phyloP scores from a whole-genome alignment of 1,140 invertebrate species.

The Ceratina japonica region DNA sequence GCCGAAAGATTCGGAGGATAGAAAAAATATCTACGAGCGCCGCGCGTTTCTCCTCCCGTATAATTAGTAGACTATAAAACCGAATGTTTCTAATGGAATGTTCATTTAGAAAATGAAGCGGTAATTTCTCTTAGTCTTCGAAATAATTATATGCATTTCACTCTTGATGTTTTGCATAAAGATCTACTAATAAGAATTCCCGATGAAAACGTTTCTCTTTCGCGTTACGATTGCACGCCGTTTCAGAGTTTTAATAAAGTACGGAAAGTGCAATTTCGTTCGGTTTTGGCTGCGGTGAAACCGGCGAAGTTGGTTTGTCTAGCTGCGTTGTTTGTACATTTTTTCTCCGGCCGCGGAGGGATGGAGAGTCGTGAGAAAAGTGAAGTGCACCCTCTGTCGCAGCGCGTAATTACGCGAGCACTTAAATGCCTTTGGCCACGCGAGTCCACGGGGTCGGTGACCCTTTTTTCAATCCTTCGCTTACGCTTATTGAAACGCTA shows the following conservation, averaged over 20 bases:
- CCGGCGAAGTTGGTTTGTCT: no score
- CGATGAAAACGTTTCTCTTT: neutral
- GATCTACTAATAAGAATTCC: neutral
- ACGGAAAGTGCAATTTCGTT: neutral
- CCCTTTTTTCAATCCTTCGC: conserved; percentile 3
- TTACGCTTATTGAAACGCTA: conserved; percentile 28
- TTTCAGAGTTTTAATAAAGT: no score
- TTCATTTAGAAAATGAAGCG: neutral
- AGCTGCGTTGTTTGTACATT: no score
- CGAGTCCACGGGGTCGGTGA: conserved; percentile 46
- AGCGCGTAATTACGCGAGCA: conserved; percentile 55
- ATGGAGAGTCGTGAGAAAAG: conserved; percentile 56
- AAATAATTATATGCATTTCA: no score
- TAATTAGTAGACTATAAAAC: no score
- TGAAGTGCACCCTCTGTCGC: conserved; percentile 54
- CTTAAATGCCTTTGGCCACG: conserved; percentile 61
- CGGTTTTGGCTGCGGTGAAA: neutral
- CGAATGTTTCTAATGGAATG: neutral
- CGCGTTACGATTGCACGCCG: neutral
- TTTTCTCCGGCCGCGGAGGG: conserved; percentile 1
- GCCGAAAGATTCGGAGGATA: conserved; percentile 43
- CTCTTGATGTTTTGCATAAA: no score
- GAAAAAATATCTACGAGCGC: conserved; percentile 35
- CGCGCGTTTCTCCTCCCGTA: conserved; percentile 9
- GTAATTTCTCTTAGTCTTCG: no score